Percentiles rank a stretch among this genome's conserved stretches.
These are phyloP conservation scores for Drosophila pectinifera DNA, from an alignment of 1,140 invertebrate genomes.

Conservation along the genomic window DNA sequence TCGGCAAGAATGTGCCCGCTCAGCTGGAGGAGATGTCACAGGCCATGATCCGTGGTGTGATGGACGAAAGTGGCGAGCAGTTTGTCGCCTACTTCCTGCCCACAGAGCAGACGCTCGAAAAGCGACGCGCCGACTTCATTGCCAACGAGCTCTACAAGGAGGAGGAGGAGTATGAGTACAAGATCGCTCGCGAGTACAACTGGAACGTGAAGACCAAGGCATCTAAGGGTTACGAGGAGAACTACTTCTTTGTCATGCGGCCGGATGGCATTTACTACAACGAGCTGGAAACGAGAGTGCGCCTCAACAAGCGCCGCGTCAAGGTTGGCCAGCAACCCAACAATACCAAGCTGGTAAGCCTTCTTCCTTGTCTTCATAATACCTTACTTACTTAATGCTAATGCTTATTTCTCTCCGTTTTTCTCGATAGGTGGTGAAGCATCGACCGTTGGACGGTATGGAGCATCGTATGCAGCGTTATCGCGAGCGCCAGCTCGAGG, in stretches of 20 bases:
- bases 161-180: conserved; percentile 97
- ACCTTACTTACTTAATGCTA: background rate
- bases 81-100: conserved; percentile 99
- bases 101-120: conserved; percentile 95
- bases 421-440: conserved; percentile 90
- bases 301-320: conserved; percentile 94
- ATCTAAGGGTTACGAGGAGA: conserved; percentile 98
- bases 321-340: conserved; percentile 89
- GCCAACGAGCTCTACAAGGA: conserved; percentile 94
- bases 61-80: conserved; percentile 99
- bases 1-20: conserved; percentile 92
- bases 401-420: background rate
- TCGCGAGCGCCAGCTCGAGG: conserved; percentile 94
- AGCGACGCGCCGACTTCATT: conserved; percentile 92
- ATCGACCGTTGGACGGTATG: conserved; percentile 93
- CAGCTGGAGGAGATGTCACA: conserved; percentile 99
- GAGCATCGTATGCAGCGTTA: conserved; percentile 95
- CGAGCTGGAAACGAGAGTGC: conserved; percentile 97
- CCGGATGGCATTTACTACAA: conserved; percentile 98
- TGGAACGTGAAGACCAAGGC: conserved; percentile 99
- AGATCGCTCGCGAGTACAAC: conserved; percentile 97
- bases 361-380: background rate
- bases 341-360: conserved; percentile 87
- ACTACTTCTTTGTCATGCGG: conserved; percentile 98
- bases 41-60: conserved; percentile 99